A percentile compares a stretch with the other conserved stretches of the same genome.
These are phyloP conservation scores for Dryobotodes eremita DNA, from an alignment of 2,888 invertebrate genomes.

Conservation along the genomic window DNA sequence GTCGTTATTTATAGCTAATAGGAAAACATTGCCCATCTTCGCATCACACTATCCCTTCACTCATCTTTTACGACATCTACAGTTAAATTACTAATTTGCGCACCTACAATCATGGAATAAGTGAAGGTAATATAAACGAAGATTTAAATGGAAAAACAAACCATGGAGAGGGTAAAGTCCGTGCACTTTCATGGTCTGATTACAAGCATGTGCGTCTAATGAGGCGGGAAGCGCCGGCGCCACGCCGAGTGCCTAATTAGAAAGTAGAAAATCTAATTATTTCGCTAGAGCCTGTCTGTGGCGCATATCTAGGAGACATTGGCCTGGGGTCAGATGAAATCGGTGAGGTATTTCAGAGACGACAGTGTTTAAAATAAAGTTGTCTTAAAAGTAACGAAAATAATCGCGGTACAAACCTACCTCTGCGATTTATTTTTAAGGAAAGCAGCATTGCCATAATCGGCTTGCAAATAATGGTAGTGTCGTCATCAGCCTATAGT, in stretches of 20 bases:
- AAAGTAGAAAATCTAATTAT: slow-evolving; percentile 82
- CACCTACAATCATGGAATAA: background rate
- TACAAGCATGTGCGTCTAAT: slow-evolving; percentile 65
- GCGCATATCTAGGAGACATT: slow-evolving; percentile 35
- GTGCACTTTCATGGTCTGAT: slow-evolving; percentile 56
- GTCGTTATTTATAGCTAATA: background rate
- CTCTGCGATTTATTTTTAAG: background rate
- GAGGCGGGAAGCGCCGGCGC: slow-evolving; percentile 69
- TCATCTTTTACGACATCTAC: background rate
- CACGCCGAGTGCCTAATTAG: slow-evolving; percentile 79
- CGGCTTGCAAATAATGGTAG: background rate
- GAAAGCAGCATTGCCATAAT: background rate
- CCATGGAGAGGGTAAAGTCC: slow-evolving; percentile 25
- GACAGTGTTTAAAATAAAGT: background rate
- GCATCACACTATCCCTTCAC: background rate
- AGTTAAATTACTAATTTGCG: background rate
- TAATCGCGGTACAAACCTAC: background rate
- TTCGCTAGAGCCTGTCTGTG: slow-evolving; percentile 58
- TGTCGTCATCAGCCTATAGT: background rate
- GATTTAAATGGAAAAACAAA: slow-evolving; percentile 34
- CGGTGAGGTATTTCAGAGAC: slow-evolving; percentile 1
- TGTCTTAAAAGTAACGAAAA: background rate
- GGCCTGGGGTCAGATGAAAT: slow-evolving; percentile 33
- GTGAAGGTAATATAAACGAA: slow-evolving; percentile 11
- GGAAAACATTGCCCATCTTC: background rate